Evolutionary conservation across 2,113 vertebrate genomes (phyloP).

Genomic region (Lepisosteus osseus): DNA sequence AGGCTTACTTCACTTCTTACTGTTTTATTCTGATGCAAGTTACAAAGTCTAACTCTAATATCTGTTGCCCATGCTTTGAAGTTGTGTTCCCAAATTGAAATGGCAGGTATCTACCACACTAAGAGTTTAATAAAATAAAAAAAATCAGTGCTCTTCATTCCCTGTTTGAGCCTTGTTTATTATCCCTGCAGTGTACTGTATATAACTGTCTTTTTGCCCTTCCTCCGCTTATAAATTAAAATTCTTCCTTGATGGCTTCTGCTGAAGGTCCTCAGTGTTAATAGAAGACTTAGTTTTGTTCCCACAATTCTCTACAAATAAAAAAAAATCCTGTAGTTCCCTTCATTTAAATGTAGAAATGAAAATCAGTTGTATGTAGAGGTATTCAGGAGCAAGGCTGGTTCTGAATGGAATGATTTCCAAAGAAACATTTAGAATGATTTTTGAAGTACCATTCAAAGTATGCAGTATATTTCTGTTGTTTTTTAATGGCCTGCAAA

Average conservation of each 20-base stretch:
- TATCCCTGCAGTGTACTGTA: too few species aligned
- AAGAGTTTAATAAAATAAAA: background rate
- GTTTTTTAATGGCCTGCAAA: too few species aligned
- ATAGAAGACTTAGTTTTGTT: slow-evolving; percentile 31
- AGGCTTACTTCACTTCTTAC: too few species aligned
- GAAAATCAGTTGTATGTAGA: slow-evolving; percentile 13
- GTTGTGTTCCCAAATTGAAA: background rate
- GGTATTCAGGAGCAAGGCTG: slow-evolving; percentile 17
- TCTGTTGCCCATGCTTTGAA: background rate
- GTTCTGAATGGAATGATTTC: background rate
- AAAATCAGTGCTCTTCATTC: background rate
- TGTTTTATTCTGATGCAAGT: too few species aligned
- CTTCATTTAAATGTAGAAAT: slow-evolving; percentile 34
- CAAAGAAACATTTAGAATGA: too few species aligned
- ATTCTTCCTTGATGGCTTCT: background rate
- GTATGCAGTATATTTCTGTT: too few species aligned
- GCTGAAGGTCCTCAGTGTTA: slow-evolving; percentile 21
- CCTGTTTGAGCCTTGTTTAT: slow-evolving; percentile 10
- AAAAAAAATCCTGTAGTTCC: background rate
- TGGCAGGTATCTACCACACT: too few species aligned
- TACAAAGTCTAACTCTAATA: too few species aligned
- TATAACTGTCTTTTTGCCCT: too few species aligned
- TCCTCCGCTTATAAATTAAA: background rate
- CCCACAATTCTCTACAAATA: slow-evolving; percentile 24
- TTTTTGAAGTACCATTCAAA: too few species aligned